phyloP scores from a whole-genome alignment of 2,113 vertebrate species.

The Lepus timidus region DNA sequence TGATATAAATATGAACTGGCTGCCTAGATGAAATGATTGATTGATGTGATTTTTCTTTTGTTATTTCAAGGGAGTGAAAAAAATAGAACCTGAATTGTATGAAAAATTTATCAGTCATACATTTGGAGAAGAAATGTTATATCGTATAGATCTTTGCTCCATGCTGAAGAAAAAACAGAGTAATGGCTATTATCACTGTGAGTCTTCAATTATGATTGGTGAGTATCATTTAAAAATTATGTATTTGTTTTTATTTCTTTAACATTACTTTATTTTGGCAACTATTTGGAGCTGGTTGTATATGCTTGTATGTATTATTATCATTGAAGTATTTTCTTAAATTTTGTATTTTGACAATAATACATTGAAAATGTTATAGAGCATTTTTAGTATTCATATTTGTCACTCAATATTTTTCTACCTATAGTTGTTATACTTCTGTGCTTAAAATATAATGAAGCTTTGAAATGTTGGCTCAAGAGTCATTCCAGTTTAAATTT shows the following conservation, averaged over 20 bases:
- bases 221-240: constrained; percentile 82
- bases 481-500: constrained; percentile 63
- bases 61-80: constrained; percentile 93
- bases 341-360: neutral
- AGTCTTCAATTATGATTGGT: constrained; percentile 94
- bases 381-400: constrained; percentile 56
- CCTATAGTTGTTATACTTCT: constrained; percentile 25
- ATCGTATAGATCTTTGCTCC: constrained; percentile 95
- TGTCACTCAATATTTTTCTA: constrained; percentile 60
- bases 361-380: neutral
- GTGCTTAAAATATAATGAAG: neutral
- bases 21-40: constrained; percentile 27
- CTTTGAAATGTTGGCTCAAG: neutral
- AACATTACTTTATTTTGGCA: neutral
- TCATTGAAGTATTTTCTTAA: neutral
- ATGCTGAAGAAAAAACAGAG: constrained; percentile 96
- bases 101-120: constrained; percentile 88
- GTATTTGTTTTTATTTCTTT: constrained; percentile 25
- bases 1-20: constrained; percentile 27
- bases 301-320: neutral
- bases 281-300: neutral
- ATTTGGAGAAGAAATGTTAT: constrained; percentile 94
- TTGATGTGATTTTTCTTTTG: constrained; percentile 80
- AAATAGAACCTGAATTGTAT: constrained; percentile 92
- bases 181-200: constrained; percentile 95